phyloP scores from a whole-genome alignment of 2,888 invertebrate genomes.

The Archips crataeganus region DNA sequence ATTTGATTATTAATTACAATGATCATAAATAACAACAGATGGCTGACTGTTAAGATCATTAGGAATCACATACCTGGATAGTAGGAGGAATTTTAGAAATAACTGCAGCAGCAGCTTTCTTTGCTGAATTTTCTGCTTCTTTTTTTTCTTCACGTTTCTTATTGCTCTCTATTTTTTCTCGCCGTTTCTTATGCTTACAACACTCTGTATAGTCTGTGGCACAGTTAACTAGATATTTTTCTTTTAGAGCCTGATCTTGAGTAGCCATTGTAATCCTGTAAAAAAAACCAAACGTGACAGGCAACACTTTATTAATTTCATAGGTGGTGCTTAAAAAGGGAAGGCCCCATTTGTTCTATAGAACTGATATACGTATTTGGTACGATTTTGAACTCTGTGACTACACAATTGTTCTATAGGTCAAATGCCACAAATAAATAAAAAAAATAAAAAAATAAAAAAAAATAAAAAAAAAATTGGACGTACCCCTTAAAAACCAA shows the following conservation, averaged over 20 bases:
- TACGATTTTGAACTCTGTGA: too few species aligned
- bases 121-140: slow-evolving; percentile 46
- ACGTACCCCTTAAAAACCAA: neutral
- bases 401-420: too few species aligned
- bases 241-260: slow-evolving; percentile 71
- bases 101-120: slow-evolving; percentile 50
- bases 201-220: slow-evolving; percentile 70
- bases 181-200: slow-evolving; percentile 67
- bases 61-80: slow-evolving; percentile 66
- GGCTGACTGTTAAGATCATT: neutral
- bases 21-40: neutral
- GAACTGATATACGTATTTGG: too few species aligned
- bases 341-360: too few species aligned
- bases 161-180: slow-evolving; percentile 57
- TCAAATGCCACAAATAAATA: too few species aligned
- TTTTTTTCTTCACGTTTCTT: slow-evolving; percentile 60
- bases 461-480: too few species aligned
- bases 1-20: too few species aligned
- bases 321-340: too few species aligned
- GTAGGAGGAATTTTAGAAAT: slow-evolving; percentile 72
- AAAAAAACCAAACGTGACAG: neutral
- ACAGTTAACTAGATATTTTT: slow-evolving; percentile 68
- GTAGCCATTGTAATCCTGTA: slow-evolving; percentile 74
- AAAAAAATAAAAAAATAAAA: too few species aligned
- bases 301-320: too few species aligned